Conservation (phyloP, 2,797 vertebrate genomes). For the Lithobates pipiens region DNA sequence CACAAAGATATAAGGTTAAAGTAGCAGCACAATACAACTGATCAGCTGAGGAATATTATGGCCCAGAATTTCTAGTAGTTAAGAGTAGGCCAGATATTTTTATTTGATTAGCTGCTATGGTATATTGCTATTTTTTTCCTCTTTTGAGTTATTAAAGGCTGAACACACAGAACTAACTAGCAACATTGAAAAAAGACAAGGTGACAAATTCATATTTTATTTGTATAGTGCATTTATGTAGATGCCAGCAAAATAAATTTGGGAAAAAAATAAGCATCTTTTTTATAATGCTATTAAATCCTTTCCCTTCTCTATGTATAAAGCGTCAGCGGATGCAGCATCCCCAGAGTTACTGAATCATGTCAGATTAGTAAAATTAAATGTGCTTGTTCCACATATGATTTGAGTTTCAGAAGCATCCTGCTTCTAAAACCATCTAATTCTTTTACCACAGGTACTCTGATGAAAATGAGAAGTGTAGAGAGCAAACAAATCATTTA, state of each 20-base stretch:
- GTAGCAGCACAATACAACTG: no score
- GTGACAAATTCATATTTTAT: no score
- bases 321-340: background rate
- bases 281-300: conserved; percentile 1
- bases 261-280: background rate
- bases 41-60: no score
- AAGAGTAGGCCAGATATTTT: no score
- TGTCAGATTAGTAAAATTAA: conserved; percentile 56
- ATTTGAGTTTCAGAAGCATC: conserved; percentile 39
- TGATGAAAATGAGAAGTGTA: conserved; percentile 35
- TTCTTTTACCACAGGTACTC: conserved; percentile 39
- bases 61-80: no score
- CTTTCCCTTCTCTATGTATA: background rate
- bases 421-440: conserved; percentile 41
- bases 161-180: background rate
- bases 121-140: background rate
- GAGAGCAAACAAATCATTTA: conserved; percentile 55
- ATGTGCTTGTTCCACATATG: conserved; percentile 43
- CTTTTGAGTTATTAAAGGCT: background rate
- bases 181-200: background rate
- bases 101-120: background rate
- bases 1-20: no score
- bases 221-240: no score
- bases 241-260: background rate
- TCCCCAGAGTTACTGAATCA: conserved; percentile 40